Percentiles rank a stretch among this genome's conserved stretches.
Evolutionary conservation across 92 coral and sea anemone genomes (phyloP).

Genomic region (Zoanthus solanderi): DNA sequence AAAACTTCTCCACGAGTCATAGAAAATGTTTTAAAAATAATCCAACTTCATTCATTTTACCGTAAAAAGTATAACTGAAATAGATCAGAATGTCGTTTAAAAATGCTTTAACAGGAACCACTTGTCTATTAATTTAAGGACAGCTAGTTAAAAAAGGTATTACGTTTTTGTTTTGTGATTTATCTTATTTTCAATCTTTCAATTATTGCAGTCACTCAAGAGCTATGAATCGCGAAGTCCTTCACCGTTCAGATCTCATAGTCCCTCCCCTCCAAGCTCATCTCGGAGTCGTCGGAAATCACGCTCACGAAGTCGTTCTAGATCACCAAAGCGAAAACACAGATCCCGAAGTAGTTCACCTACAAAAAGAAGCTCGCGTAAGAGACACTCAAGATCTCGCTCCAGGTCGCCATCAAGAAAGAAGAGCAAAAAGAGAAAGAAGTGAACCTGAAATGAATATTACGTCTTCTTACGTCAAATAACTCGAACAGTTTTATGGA

Average conservation of each 20-base stretch:
- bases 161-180: not conserved
- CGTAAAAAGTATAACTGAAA: too few relatives aligned
- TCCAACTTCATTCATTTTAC: too few relatives aligned
- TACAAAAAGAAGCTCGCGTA: slow-evolving; percentile 74
- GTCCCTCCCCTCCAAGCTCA: slow-evolving; percentile 70
- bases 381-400: slow-evolving; percentile 84
- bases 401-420: slow-evolving; percentile 89
- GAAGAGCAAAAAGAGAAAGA: slow-evolving; percentile 88
- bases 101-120: too few relatives aligned
- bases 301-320: slow-evolving; percentile 88
- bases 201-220: slow-evolving; percentile 79
- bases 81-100: too few relatives aligned
- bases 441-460: slow-evolving; percentile 34
- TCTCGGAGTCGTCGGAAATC: slow-evolving; percentile 87
- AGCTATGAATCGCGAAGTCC: slow-evolving; percentile 94
- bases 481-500: not conserved
- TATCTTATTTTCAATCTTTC: not conserved
- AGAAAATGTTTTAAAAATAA: too few relatives aligned
- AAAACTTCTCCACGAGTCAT: too few relatives aligned
- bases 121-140: not conserved
- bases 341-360: slow-evolving; percentile 87
- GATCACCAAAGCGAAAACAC: slow-evolving; percentile 71
- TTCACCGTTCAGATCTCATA: slow-evolving; percentile 90
- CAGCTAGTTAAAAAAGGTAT: not conserved
- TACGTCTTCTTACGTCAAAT: not conserved